These are phyloP conservation scores for Hafferia zeledoni DNA, from an alignment of 2,797 vertebrate genomes.

Conservation along the genomic window DNA sequence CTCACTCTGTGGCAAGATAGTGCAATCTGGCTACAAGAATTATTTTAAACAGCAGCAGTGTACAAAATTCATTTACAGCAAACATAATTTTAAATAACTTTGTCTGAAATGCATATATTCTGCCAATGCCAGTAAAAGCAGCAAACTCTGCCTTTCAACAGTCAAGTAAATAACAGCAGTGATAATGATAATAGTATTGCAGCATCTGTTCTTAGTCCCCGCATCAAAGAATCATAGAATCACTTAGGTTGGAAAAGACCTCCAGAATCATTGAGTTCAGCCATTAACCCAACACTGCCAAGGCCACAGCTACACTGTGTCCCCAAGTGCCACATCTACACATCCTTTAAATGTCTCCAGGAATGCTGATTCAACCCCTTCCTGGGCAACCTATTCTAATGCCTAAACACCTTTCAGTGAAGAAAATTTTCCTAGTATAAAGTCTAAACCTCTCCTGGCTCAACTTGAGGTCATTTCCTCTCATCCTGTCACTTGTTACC, in stretches of 20 bases:
- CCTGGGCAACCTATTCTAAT: neutral
- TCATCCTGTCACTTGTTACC: neutral
- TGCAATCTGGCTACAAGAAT: neutral
- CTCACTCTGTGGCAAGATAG: neutral
- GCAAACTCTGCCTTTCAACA: neutral
- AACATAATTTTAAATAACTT: neutral
- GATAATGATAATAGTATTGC: neutral
- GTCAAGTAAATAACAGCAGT: neutral
- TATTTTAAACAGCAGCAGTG: neutral
- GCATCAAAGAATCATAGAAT: neutral
- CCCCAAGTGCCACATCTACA: too few relatives aligned
- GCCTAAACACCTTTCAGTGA: neutral
- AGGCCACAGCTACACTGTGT: neutral
- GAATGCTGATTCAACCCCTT: neutral
- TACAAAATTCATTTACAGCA: neutral
- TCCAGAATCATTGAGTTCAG: neutral
- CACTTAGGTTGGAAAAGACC: neutral
- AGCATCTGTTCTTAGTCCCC: neutral
- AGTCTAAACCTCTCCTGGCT: neutral
- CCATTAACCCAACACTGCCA: neutral
- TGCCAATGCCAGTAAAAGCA: neutral
- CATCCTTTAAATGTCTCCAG: neutral
- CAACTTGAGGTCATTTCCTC: neutral
- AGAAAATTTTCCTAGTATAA: neutral
- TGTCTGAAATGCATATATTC: neutral